Base-by-base conservation (phyloP, 2,113 vertebrate genomes). In the Pampusana beccarii region DNA sequence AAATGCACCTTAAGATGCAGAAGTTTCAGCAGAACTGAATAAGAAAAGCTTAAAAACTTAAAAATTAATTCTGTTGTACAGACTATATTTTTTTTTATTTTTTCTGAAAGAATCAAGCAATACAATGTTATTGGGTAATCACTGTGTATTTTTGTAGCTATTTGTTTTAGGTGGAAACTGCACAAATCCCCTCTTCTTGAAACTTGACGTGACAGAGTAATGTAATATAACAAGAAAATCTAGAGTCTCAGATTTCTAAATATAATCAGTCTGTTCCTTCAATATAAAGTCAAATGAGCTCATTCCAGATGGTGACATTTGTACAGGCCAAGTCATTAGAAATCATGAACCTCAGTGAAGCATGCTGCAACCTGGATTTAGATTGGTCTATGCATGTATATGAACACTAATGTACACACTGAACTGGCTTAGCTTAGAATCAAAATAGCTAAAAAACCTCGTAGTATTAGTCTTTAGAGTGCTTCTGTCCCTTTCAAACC, bases 281-380 rank as follows among this genome's bases (percentile, higher is more conserved):
- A 83, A 34, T 84, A 66, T 54, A 81, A 94, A 88, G 72, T 73
- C 89, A 25, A 61, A 78, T 62, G 89, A 95, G 60, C 89, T 54
- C 81, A 80, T 92, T 96, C 96, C 97, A 96, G 93, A 97, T 97
- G 97, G 95, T 64, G 42, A 97, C 94, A 90, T 97, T 95, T 96
- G 86, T 86, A 91, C 81, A 88, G 92, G 77, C 86, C 91, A 97
- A 97, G 94, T 81, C 75, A 74, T 96, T 97, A 97, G 96, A 97
- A 97, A 92, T 88, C 96, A 93, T 77, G 90, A 96, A 95, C 92
- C 88, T 93, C 88, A 73, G 56, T 56, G 89, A 95, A 95, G 94
- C 95, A 90, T 64, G 62, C 82, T 80, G 93, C 77, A 97, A 79
- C 90, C 80, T 94, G 88, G 88, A 79, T 82, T 95, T 58, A 93